Evolutionary conservation across 2,113 vertebrate genomes (phyloP), one percentile per base, ranked within the genome.

Genomic region (Oophaga pumilio): DNA sequence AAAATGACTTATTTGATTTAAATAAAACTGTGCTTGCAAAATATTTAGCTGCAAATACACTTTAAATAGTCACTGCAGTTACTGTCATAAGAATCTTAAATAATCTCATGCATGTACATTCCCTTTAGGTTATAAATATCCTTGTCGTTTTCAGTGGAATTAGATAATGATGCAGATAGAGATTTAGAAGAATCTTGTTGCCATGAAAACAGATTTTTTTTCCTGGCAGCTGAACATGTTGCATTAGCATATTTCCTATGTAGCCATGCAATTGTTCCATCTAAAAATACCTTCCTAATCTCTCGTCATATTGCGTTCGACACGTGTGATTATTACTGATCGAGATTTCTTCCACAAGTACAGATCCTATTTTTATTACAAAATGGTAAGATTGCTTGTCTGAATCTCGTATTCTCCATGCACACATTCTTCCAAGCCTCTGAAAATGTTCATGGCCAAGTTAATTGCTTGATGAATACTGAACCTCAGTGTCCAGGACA

Each of bases 171-270:
- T 78, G 57, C 24, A 15, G 33, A 53, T 86, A 68, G 49, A 86
- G 60, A 33, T 79, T 79, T 69, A 68, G 33, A 66, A 68, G n/a
- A 68, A 57, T 12, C 49, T 26, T 78, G 85, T 86, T 86, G 76
- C 76, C 74, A 86, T 86, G 85, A 57, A 68, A 86, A 86, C 85
- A 56, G 62, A 24, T 15, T 33, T 76, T 43, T 64, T 77, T 24
- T 66, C 20, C 22, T 57, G 52, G 28, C 74, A 52, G 71, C 26
- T 85, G 84, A 76, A 74, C 71, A 43, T 62, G 71, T 57, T 43
- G 56, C 66, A 85, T 74, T 85, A 76, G 84, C 53, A 62, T 85
- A 76, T 76, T 59, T 85, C 56, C 56, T 73, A 85, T 85, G 84
- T 28, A 81, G 56, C 24, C 26, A 79, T 74, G 24, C 13, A 28